A percentile compares a stretch with the other conserved stretches of the same genome.
Evolutionary conservation across 2,113 vertebrate species (phyloP).

Genomic region (Mirza zaza): DNA sequence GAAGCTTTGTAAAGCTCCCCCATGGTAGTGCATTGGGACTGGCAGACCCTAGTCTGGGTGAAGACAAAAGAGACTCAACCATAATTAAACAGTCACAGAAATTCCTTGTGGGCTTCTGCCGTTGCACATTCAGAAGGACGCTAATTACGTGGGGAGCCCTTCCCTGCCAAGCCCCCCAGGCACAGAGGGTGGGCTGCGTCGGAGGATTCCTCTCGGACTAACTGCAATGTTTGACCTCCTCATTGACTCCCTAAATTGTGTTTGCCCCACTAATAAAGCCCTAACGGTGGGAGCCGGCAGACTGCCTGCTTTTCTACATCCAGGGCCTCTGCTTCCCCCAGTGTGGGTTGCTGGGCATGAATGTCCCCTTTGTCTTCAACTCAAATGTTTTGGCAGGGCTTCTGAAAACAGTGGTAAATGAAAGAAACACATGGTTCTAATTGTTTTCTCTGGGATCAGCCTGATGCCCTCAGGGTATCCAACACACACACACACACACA

Average conservation of each 20-base stretch:
- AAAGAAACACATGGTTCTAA: constrained; percentile 64
- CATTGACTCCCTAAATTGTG: constrained; percentile 53
- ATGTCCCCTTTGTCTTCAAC: neutral
- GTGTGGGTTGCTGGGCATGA: constrained; percentile 8
- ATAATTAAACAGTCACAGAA: constrained; percentile 64
- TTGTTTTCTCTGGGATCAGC: constrained; percentile 56
- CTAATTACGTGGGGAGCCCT: constrained; percentile 58
- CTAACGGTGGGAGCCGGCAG: constrained; percentile 23
- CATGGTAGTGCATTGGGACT: neutral
- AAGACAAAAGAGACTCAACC: constrained; percentile 54
- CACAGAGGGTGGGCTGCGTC: neutral
- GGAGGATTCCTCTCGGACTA: neutral
- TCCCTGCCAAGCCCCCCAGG: constrained; percentile 22
- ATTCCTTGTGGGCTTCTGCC: constrained; percentile 23
- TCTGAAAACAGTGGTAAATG: constrained; percentile 60
- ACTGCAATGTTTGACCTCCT: neutral
- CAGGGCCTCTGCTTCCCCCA: constrained; percentile 6
- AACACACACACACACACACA: too few relatives aligned
- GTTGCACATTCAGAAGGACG: constrained; percentile 35
- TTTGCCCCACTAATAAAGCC: constrained; percentile 47
- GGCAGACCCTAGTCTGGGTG: neutral
- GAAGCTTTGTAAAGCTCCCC: constrained; percentile 44
- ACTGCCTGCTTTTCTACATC: constrained; percentile 39
- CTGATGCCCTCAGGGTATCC: constrained; percentile 47
- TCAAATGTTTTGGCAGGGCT: constrained; percentile 37